Evolutionary conservation across 64 coral and sea anemone species (phyloP), one percentile per base, ranked within the genome.

Genomic region (Stylophora pistillata): DNA sequence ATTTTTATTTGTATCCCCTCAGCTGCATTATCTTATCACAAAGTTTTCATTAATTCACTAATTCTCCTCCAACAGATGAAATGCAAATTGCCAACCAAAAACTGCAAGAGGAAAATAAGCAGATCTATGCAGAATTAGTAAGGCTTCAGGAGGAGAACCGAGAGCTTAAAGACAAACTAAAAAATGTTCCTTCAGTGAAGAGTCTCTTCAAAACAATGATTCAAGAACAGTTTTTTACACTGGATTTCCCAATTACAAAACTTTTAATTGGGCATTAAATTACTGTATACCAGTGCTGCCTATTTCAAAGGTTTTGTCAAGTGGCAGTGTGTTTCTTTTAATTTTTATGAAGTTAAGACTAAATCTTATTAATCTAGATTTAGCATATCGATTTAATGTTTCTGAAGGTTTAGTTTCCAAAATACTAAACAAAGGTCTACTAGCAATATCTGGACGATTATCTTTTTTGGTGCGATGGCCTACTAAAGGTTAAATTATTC

Each of bases 241-340:
- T 64, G 80, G 80, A 56, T 65, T 83, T 83, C 58, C 80, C 16
- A 27, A 83, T 30, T 65, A 83, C 33, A 28, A 56, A 83, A 83
- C 80, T 59, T 83, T 83, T 30, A 83, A 11, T 21, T 83, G 79
- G 79, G 79, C 79, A 83, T 83, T 83, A 83, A 83, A 59, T 34
- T 85, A 64, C 65, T 83, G 79, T 83, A 20, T 64, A 62, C 65
- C 79, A 83, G 58, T 83, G 18, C 47, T 83, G 79, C 79, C 79
- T 64, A 64, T 56, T 83, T 83, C 59, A 83, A 58, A 56, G 26
- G 79, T 83, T 27, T 73, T 73, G 71, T 73, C 30, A 27, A 73
- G 33, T 32, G 71, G 30, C 33, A 37, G 71, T 30, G 33, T 73
- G 2, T 73, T 73, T 73, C 28, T 73, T 73, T 73, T 73, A 73